A percentile compares a stretch with the other conserved stretches of the same genome.
Conservation (phyloP, 2,888 invertebrate genomes). For the Hedya salicella region DNA sequence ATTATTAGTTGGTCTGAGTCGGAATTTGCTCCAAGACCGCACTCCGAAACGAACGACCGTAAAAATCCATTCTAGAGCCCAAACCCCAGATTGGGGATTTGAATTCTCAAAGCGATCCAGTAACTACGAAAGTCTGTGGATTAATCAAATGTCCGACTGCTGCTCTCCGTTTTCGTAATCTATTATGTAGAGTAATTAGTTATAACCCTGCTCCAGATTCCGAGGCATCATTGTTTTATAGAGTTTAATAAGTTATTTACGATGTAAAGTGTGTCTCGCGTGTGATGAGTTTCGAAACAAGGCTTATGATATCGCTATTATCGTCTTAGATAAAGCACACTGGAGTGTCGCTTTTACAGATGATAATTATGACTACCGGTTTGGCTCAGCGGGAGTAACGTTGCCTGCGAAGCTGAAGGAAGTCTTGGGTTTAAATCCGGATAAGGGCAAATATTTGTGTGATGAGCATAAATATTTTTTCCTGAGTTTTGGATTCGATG, state of each 20-base stretch:
- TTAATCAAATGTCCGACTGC: constrained; percentile 35
- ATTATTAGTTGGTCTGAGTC: constrained; percentile 1
- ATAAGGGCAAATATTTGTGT: too few relatives aligned
- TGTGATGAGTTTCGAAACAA: neutral
- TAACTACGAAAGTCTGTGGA: constrained; percentile 10
- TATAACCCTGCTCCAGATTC: constrained; percentile 22
- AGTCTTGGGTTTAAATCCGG: too few relatives aligned
- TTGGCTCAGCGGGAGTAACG: too few relatives aligned
- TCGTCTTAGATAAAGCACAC: too few relatives aligned
- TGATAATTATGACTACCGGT: too few relatives aligned
- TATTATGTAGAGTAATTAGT: constrained; percentile 6
- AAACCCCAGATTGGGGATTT: constrained; percentile 22
- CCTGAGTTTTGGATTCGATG: too few relatives aligned
- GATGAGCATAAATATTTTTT: too few relatives aligned
- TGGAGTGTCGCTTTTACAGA: too few relatives aligned
- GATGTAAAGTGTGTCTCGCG: constrained; percentile 12
- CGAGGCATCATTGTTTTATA: constrained; percentile 14
- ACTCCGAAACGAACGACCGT: constrained; percentile 26
- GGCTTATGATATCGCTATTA: too few relatives aligned
- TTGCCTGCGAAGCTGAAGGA: too few relatives aligned
- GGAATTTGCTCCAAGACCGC: constrained; percentile 29
- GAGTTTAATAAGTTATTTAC: constrained; percentile 12
- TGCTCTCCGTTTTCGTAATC: constrained; percentile 6
- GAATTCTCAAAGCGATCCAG: constrained; percentile 28
- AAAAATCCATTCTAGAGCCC: constrained; percentile 44